These are phyloP conservation scores for Napeogenes sylphis DNA, from an alignment of 2,888 invertebrate genomes.

Conservation along the genomic window DNA sequence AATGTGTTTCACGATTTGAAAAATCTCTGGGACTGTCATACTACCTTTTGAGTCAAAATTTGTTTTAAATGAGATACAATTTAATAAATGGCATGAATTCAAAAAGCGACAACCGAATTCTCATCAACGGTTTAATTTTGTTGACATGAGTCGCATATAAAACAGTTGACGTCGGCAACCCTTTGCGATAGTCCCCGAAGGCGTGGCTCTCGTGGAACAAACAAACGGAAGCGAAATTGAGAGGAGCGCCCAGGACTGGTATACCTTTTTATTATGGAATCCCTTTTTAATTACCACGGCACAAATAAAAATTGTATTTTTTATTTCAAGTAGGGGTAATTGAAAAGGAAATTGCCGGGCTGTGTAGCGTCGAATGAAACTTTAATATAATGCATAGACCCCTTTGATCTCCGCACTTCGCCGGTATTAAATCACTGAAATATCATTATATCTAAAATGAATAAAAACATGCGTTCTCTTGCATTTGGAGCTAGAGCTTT, in stretches of 20 bases:
- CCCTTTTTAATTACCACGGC: slow-evolving; percentile 77
- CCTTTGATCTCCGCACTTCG: slow-evolving; percentile 73
- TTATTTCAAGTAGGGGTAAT: slow-evolving; percentile 77
- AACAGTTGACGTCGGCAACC: slow-evolving; percentile 50
- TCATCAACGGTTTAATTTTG: slow-evolving; percentile 42
- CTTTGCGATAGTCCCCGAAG: slow-evolving; percentile 62
- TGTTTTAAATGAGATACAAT: neutral
- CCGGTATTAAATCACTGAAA: slow-evolving; percentile 66
- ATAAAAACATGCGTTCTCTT: slow-evolving; percentile 20
- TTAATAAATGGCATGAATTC: slow-evolving; percentile 12
- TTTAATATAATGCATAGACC: slow-evolving; percentile 76
- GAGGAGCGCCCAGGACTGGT: slow-evolving; percentile 74
- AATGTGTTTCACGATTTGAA: too few species aligned
- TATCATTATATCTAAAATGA: slow-evolving; percentile 42
- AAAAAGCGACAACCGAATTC: slow-evolving; percentile 22
- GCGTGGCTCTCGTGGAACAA: slow-evolving; percentile 67
- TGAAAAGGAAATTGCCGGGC: slow-evolving; percentile 75
- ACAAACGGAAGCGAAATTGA: slow-evolving; percentile 76
- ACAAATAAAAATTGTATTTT: slow-evolving; percentile 75
- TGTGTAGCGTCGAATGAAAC: slow-evolving; percentile 69
- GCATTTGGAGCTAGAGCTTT: too few species aligned
- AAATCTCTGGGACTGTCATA: too few species aligned
- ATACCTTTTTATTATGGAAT: slow-evolving; percentile 77
- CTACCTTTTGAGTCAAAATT: too few species aligned
- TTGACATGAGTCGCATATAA: slow-evolving; percentile 50